phyloP scores from a whole-genome alignment of 2,113 vertebrate genomes.

The Macroglossus sobrinus region DNA sequence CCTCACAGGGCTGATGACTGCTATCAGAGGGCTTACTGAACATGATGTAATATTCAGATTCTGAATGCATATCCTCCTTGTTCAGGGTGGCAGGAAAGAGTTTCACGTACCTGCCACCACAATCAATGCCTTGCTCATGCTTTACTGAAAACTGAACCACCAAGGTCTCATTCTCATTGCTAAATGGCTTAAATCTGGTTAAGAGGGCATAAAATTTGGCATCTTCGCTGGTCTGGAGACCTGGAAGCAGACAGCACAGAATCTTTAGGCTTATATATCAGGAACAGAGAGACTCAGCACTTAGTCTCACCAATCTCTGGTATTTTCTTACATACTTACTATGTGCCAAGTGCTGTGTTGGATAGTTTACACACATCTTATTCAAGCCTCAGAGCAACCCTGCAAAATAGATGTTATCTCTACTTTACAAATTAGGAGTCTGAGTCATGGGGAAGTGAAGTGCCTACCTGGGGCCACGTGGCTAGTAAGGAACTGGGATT shows the following conservation, averaged over 20 bases:
- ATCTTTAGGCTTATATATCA: not conserved
- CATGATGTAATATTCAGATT: conserved; percentile 88
- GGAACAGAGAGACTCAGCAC: not conserved
- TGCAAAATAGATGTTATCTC: not conserved
- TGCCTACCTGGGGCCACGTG: not conserved
- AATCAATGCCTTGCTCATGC: conserved; percentile 88
- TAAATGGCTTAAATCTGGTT: conserved; percentile 85
- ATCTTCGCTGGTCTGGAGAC: conserved; percentile 86
- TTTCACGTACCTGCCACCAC: conserved; percentile 86
- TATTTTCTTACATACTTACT: not conserved
- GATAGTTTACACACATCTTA: not conserved
- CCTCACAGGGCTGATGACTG: not conserved
- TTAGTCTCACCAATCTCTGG: not conserved
- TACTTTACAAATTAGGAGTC: not conserved
- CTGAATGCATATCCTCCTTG: conserved; percentile 85
- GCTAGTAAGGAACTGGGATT: not conserved
- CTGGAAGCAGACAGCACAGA: conserved; percentile 56
- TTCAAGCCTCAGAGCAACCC: not conserved
- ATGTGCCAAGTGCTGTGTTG: not conserved
- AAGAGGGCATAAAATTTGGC: conserved; percentile 86
- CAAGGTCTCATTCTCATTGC: conserved; percentile 84
- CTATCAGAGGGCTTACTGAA: conserved; percentile 81
- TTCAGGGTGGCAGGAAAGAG: conserved; percentile 86
- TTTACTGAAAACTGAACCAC: conserved; percentile 88
- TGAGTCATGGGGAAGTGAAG: not conserved